phyloP scores from a whole-genome alignment of 2,113 vertebrate genomes.

The Seriola dumerili region DNA sequence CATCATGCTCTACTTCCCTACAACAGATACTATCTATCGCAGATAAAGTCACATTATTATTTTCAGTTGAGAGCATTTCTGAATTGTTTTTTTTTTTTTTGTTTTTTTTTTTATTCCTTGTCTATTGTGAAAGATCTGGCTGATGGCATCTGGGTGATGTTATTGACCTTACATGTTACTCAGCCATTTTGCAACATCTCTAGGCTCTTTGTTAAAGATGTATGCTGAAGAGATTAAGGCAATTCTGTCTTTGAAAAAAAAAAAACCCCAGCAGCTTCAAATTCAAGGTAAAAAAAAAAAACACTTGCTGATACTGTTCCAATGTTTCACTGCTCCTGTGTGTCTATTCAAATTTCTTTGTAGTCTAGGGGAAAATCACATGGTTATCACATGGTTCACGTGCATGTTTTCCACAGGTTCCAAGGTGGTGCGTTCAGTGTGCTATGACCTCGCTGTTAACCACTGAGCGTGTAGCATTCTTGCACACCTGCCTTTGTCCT shows the following conservation, averaged over 20 bases:
- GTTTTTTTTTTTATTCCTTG: constrained; percentile 15
- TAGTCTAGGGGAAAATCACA: background rate
- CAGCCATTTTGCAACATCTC: constrained; percentile 30
- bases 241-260: constrained; percentile 4
- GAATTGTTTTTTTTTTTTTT: background rate
- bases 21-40: constrained; percentile 69
- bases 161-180: constrained; percentile 48
- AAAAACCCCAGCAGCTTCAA: background rate
- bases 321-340: background rate
- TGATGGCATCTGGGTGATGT: constrained; percentile 14
- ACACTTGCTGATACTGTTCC: constrained; percentile 14
- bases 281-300: constrained; percentile 12
- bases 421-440: background rate
- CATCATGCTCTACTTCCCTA: constrained; percentile 68
- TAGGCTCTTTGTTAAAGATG: constrained; percentile 2
- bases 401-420: constrained; percentile 16
- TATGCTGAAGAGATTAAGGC: constrained; percentile 8
- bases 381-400: background rate
- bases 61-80: constrained; percentile 61
- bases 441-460: constrained; percentile 6
- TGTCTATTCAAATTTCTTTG: background rate
- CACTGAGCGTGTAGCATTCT: constrained; percentile 15
- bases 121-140: constrained; percentile 41
- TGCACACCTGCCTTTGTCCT: constrained; percentile 35
- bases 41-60: constrained; percentile 71